phyloP scores from a whole-genome alignment of 2,888 invertebrate species.

The Drosophila mimica region DNA sequence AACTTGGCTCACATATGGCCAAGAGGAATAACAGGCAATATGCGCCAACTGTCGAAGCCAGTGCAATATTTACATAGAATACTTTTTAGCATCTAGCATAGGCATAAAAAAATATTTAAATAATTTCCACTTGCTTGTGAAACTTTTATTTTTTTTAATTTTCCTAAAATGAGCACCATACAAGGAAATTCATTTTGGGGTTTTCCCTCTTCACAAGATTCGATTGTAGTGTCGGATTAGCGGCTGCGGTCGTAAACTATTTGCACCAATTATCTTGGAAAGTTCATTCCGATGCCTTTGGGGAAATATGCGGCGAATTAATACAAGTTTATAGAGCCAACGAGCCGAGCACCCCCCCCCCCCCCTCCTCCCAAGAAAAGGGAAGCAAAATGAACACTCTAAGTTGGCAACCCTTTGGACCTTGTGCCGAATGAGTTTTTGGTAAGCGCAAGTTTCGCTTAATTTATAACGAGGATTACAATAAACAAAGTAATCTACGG shows the following conservation, averaged over 20 bases:
- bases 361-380: background rate
- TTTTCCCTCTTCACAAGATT: constrained; percentile 10
- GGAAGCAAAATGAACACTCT: constrained; percentile 11
- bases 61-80: background rate
- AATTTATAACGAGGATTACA: constrained; percentile 83
- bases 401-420: constrained; percentile 50
- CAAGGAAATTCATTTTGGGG: constrained; percentile 3
- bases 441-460: constrained; percentile 74
- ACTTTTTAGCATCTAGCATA: background rate
- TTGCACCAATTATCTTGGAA: constrained; percentile 76
- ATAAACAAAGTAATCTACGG: constrained; percentile 84
- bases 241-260: constrained; percentile 76
- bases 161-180: no score
- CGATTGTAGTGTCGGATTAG: constrained; percentile 50
- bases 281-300: constrained; percentile 69
- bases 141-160: background rate
- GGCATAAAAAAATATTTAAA: background rate
- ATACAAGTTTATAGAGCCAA: constrained; percentile 50
- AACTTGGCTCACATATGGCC: constrained; percentile 31
- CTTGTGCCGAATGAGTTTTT: constrained; percentile 52
- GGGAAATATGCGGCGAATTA: constrained; percentile 72
- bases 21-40: constrained; percentile 28
- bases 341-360: constrained; percentile 6
- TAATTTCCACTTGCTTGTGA: background rate
- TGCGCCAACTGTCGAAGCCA: constrained; percentile 22